Percentiles rank a stretch among this genome's conserved stretches.
Evolutionary conservation across 2,888 invertebrate species (phyloP).

Genomic region (Cacoxenus indagator): DNA sequence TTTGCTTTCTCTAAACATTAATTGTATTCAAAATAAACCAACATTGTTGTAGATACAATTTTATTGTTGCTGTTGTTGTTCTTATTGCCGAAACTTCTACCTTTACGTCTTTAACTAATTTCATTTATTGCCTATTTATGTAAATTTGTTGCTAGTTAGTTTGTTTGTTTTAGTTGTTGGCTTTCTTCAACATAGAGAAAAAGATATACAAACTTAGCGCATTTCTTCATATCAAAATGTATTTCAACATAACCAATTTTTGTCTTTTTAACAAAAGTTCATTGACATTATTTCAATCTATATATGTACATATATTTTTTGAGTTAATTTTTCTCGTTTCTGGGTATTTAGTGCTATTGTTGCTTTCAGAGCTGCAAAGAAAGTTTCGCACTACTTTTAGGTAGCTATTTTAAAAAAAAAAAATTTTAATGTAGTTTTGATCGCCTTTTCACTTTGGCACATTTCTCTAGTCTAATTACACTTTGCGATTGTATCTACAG

Average conservation of each 20-base stretch:
- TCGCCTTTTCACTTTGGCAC: not conserved
- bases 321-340: not conserved
- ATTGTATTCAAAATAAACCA: conserved; percentile 57
- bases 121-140: conserved; percentile 60
- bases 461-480: not conserved
- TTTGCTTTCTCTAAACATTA: conserved; percentile 51
- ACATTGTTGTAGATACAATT: conserved; percentile 41
- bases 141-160: conserved; percentile 55
- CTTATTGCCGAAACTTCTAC: conserved; percentile 9
- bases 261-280: not conserved
- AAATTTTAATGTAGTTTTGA: not conserved
- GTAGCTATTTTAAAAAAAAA: not conserved
- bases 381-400: not conserved
- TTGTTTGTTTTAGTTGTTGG: conserved; percentile 19
- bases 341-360: not conserved
- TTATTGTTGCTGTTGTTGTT: conserved; percentile 10
- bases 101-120: conserved; percentile 43
- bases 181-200: conserved; percentile 39
- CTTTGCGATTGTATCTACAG: not conserved
- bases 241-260: not conserved
- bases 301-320: too few relatives aligned
- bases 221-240: not conserved
- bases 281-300: conserved; percentile 3
- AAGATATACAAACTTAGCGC: not conserved
- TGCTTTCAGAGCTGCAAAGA: not conserved